Percentiles rank a stretch among this genome's conserved stretches.
These are phyloP conservation scores for Apis florea DNA, from an alignment of 1,140 invertebrate genomes.

Conservation along the genomic window DNA sequence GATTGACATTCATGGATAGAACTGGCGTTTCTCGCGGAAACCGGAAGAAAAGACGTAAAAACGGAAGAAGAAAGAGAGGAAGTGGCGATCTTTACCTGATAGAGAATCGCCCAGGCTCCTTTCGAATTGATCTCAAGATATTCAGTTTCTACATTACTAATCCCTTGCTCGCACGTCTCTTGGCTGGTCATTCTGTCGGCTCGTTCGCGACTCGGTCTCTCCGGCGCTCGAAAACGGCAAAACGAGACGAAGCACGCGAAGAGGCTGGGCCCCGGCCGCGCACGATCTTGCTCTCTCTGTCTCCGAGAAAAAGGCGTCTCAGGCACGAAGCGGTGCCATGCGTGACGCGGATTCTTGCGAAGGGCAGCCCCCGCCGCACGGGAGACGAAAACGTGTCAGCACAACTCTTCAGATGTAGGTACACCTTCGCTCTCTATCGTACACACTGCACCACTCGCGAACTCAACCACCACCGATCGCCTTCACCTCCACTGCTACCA, in stretches of 20 bases:
- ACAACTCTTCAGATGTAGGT: constrained; percentile 16
- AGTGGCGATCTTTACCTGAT: constrained; percentile 81
- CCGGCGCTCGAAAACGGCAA: constrained; percentile 30
- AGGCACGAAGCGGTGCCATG: constrained; percentile 49
- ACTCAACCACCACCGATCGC: constrained; percentile 32
- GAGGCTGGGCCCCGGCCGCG: constrained; percentile 52
- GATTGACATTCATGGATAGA: too few species aligned
- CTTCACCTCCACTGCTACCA: constrained; percentile 24
- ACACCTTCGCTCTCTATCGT: constrained; percentile 33
- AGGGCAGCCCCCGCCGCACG: constrained; percentile 33
- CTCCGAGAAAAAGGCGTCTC: constrained; percentile 43
- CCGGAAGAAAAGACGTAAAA: constrained; percentile 40
- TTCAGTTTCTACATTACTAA: constrained; percentile 84
- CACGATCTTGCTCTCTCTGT: constrained; percentile 46
- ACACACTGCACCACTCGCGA: constrained; percentile 39
- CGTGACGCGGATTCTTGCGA: constrained; percentile 45
- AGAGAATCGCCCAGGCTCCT: constrained; percentile 84
- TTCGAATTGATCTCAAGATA: constrained; percentile 84
- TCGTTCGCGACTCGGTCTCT: constrained; percentile 41
- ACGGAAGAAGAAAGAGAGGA: constrained; percentile 1
- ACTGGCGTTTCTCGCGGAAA: constrained; percentile 20
- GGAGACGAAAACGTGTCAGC: constrained; percentile 25
- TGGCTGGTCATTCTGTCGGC: constrained; percentile 60
- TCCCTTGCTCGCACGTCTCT: constrained; percentile 58
- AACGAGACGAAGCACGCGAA: constrained; percentile 46